Conservation (phyloP, 1,140 invertebrate genomes). For the Lamellibrachia luymesi region DNA sequence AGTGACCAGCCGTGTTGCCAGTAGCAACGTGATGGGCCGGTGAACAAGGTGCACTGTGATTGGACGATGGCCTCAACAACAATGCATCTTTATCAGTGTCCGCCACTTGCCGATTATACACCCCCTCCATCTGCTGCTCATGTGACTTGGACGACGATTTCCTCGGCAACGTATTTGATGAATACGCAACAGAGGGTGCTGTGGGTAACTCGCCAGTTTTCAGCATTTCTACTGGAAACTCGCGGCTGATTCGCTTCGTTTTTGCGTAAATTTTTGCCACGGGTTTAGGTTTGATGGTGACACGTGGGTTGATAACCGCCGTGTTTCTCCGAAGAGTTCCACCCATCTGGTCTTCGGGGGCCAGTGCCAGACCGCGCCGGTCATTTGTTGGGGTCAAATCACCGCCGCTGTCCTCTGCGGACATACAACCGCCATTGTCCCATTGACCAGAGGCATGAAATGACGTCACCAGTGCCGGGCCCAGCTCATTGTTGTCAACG, state of each 20-base stretch:
- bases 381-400: conserved; percentile 17
- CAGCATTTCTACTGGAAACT: conserved; percentile 34
- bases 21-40: not conserved
- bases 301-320: conserved; percentile 77
- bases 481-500: not conserved
- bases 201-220: conserved; percentile 16
- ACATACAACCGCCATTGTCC: conserved; percentile 66
- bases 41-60: conserved; percentile 13
- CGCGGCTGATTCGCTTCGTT: conserved; percentile 38
- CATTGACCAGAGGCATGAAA: not conserved
- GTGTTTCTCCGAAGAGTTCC: conserved; percentile 64
- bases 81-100: not conserved
- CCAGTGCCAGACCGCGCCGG: conserved; percentile 62
- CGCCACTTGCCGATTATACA: not conserved
- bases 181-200: not conserved
- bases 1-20: conserved; percentile 32
- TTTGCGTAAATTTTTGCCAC: conserved; percentile 73
- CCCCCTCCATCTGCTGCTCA: not conserved
- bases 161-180: conserved; percentile 10
- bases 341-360: conserved; percentile 85
- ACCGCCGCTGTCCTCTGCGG: conserved; percentile 24
- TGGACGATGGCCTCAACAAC: not conserved
- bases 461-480: not conserved
- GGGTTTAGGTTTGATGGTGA: conserved; percentile 71
- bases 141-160: not conserved